Conservation (phyloP, 2,797 vertebrate species). For the Rhinogobio ventralis region DNA sequence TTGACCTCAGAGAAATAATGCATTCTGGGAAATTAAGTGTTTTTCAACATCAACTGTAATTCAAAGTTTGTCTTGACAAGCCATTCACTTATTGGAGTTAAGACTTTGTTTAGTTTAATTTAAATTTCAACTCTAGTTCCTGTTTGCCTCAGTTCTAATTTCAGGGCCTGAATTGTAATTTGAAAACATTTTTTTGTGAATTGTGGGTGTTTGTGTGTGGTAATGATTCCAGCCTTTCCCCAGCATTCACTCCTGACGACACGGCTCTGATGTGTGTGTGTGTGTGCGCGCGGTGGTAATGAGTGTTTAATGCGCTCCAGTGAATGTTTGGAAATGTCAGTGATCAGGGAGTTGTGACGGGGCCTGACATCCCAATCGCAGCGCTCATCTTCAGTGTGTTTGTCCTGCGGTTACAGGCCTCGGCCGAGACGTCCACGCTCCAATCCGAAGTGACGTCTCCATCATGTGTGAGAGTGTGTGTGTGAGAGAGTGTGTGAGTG, state of each 20-base stretch:
- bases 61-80: not conserved
- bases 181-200: not conserved
- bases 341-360: constrained; percentile 39
- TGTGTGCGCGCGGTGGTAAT: not conserved
- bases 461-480: not conserved
- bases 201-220: not conserved
- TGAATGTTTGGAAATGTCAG: constrained; percentile 49
- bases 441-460: constrained; percentile 52
- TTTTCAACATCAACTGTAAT: not conserved
- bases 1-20: not conserved
- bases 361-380: constrained; percentile 36
- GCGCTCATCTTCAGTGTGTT: constrained; percentile 28
- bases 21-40: not conserved
- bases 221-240: not conserved
- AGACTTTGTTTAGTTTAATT: not conserved
- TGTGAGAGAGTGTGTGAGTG: too few species aligned
- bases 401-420: constrained; percentile 41
- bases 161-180: not conserved
- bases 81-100: not conserved
- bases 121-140: not conserved
- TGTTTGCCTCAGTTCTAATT: not conserved
- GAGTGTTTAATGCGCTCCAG: constrained; percentile 1
- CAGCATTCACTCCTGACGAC: not conserved
- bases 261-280: not conserved
- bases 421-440: constrained; percentile 36